Base-by-base conservation (phyloP, 1,140 invertebrate genomes). In the Metaphire vulgaris region DNA sequence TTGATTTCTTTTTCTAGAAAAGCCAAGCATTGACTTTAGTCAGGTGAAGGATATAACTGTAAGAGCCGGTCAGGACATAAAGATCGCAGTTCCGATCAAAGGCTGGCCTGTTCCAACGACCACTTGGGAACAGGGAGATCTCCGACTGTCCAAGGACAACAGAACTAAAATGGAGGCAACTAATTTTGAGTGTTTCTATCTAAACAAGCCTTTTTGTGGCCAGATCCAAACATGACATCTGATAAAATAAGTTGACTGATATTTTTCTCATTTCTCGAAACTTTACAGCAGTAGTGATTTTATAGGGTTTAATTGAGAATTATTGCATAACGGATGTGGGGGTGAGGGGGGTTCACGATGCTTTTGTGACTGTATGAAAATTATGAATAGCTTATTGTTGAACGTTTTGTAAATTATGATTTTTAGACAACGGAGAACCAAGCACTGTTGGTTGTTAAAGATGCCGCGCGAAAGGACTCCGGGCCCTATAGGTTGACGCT, bases 51-150 rank as follows among this genome's bases (percentile, higher is more conserved):
- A 99, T 83, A 97, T 99, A 80, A 95, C 93, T 26, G 96, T 99
- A 6, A 90, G 94, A 78, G 96, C 96, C 77, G 97, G 97, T 72
- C 95, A 99, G 88, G 94, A 97, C 83, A 98, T 99, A 87, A 93
- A 92, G 73, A 95, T 99, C 83, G 92, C 95, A 81, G 92, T 99
- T 30, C 96, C 96, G 16, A 99, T 95, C 84, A 90, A 92, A 79
- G 97, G 93, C 31, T 96, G 96, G 89, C 96, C 97, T 0, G 93
- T 94, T 88, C 97, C 97, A 6, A 93, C 90, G 21, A 94, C 96
- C 1, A 90, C 91, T 28, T 98, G 96, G 95, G 93, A 93, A 81
- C 88, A 95, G 73, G 93, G 93, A 79, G 92, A 91, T 64, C 91
- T 91, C 76, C 93, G 94, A 79, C 90, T 93, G 75, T 87, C 92